Evolutionary conservation across 2,888 invertebrate species (phyloP), one percentile per base, ranked within the genome.

Genomic region (Ypsolopha scabrella): DNA sequence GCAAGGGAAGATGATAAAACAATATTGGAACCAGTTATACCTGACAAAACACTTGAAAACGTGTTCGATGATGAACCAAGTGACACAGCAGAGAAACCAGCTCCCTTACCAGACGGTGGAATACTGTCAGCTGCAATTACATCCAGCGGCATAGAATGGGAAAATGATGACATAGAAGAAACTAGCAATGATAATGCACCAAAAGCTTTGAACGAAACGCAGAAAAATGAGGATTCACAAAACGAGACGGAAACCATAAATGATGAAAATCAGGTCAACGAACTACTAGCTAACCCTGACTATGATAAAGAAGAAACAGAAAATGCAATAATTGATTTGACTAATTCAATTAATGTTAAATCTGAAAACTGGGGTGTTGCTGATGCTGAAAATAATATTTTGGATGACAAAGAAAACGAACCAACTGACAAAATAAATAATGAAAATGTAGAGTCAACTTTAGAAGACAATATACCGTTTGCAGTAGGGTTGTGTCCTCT

Each of bases 401-500:
- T 56, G 36, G 53, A 58, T 7, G 64, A 70, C 55, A 74, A 75
- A 53, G 74, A 75, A 58, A 78, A 73, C 58, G 62, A 65, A 53
- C 55, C 57, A 44, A 56, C 24, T 24, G 24, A 60, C 48, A 55
- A 52, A 48, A 51, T 55, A 11, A 57, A 60, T 53, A 54, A 59
- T 50, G 62, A 60, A 9, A 58, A 58, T 51, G 52, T 61, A n/a
- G 63, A 60, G 53, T 57, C 66, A 7, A 65, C 65, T 34, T 59
- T 72, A 49, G 70, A 72, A 50, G 73, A 77, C 53, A 70, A 82
- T 53, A 82, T 86, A 54, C 86, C 86, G 0, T 85, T 67, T 57
- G 85, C 86, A n/a, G 83, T 86, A 7, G 85, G 85, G 1, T 60
- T 85, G 51, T 70, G 80, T 33, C 85, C 86, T 6, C 59, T 80